Evolutionary conservation across 35 echinoderm and acorn worm genomes (phyloP).

Genomic region (Stichopus chloronotus): DNA sequence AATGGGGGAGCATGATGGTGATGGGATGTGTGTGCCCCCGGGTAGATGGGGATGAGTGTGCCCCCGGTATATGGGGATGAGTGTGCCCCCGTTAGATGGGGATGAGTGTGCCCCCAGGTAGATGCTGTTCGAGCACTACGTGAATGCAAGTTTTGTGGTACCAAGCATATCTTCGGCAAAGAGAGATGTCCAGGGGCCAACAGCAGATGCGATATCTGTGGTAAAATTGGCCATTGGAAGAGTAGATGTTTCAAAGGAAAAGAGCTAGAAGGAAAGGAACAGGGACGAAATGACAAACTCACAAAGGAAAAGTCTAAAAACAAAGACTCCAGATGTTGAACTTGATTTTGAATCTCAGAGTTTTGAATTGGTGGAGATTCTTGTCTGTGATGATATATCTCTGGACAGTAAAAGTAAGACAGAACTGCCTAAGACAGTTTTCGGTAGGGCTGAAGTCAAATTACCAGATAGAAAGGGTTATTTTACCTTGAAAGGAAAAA

Average conservation of each 20-base stretch:
- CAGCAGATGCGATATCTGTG: slow-evolving; percentile 36
- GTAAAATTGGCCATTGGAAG: slow-evolving; percentile 30
- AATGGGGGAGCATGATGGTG: background rate
- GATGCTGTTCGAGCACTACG: slow-evolving; percentile 18
- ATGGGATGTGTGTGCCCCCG: no score
- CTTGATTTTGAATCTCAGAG: slow-evolving; percentile 12
- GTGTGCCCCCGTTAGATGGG: no score
- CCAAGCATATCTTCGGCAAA: slow-evolving; percentile 36
- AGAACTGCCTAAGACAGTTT: background rate
- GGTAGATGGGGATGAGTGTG: background rate
- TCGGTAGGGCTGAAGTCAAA: background rate
- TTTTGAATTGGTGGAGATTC: background rate
- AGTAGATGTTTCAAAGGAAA: background rate
- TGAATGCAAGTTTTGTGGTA: slow-evolving; percentile 42
- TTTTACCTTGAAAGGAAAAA: slow-evolving; percentile 43
- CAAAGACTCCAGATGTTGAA: slow-evolving; percentile 21
- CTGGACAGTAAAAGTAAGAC: background rate
- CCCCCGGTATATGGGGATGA: no score
- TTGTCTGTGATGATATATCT: background rate
- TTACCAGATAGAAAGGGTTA: background rate
- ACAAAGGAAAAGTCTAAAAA: background rate
- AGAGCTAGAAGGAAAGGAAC: background rate
- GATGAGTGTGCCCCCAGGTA: background rate
- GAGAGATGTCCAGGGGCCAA: slow-evolving; percentile 44
- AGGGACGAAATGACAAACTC: background rate